Evolutionary conservation across 2,797 vertebrate genomes (phyloP).

Genomic region (Rhinichthys osculus): DNA sequence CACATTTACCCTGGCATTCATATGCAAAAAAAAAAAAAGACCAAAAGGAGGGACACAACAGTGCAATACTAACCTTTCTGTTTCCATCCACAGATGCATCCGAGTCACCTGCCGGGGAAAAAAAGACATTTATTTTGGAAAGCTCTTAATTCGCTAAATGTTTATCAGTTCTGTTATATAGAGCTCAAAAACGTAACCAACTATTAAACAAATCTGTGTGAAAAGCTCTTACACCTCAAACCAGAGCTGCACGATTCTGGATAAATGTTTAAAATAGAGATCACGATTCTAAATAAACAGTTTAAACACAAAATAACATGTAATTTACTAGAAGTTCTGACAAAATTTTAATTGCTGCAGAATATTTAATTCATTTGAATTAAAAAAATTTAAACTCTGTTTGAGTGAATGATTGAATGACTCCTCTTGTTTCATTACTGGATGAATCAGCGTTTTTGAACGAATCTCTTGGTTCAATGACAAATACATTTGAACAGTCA

Average conservation of each 20-base stretch:
- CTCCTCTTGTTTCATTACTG: neutral
- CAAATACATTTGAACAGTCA: no score
- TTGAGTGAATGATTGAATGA: constrained; percentile 1
- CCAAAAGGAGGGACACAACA: neutral
- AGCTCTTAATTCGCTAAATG: neutral
- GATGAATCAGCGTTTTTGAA: neutral
- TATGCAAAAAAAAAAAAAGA: neutral
- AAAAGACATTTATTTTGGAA: neutral
- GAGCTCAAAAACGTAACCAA: neutral
- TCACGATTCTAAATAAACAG: neutral
- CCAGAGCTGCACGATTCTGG: neutral
- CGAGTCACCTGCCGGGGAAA: constrained; percentile 67
- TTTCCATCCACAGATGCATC: constrained; percentile 69
- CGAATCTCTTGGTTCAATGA: neutral
- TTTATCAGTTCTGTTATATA: neutral
- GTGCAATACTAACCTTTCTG: constrained; percentile 74
- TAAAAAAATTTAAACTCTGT: no score
- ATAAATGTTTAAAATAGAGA: neutral
- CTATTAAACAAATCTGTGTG: constrained; percentile 14
- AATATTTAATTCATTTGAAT: neutral
- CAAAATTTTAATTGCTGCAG: neutral
- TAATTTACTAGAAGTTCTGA: neutral
- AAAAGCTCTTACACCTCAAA: neutral
- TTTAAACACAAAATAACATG: neutral
- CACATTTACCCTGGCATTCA: constrained; percentile 43